Evolutionary conservation across 2,888 invertebrate genomes (phyloP).

Genomic region (Boloria euphrosyne): DNA sequence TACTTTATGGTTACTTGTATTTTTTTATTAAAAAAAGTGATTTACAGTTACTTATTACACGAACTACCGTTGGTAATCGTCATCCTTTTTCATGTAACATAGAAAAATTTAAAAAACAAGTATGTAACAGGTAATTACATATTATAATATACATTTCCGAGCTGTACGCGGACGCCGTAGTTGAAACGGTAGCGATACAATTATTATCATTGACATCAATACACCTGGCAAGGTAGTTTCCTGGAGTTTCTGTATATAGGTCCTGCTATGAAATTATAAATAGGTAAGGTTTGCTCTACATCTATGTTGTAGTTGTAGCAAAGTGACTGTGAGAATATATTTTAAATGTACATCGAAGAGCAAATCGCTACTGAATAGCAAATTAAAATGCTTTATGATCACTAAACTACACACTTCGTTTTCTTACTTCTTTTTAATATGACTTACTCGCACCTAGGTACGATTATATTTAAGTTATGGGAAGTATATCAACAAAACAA

Average conservation of each 20-base stretch:
- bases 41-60: not conserved
- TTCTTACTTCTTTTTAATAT: no score
- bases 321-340: not conserved
- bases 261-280: constrained; percentile 25
- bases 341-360: no score
- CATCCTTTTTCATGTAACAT: not conserved
- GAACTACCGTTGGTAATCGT: not conserved
- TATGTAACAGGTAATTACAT: constrained; percentile 12
- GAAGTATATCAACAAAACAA: no score
- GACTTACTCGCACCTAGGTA: no score
- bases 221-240: constrained; percentile 31
- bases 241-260: constrained; percentile 33
- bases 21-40: no score
- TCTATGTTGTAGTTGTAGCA: constrained; percentile 18
- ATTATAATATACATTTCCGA: constrained; percentile 29
- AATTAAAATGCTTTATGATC: no score
- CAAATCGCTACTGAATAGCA: no score
- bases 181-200: constrained; percentile 38
- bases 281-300: constrained; percentile 30
- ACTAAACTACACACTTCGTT: no score
- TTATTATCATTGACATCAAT: constrained; percentile 36
- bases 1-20: no score
- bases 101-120: not conserved
- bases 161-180: constrained; percentile 21
- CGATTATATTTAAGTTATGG: no score